These are phyloP conservation scores for Euspilapteryx auroguttella DNA, from an alignment of 2,888 invertebrate genomes.

Conservation along the genomic window DNA sequence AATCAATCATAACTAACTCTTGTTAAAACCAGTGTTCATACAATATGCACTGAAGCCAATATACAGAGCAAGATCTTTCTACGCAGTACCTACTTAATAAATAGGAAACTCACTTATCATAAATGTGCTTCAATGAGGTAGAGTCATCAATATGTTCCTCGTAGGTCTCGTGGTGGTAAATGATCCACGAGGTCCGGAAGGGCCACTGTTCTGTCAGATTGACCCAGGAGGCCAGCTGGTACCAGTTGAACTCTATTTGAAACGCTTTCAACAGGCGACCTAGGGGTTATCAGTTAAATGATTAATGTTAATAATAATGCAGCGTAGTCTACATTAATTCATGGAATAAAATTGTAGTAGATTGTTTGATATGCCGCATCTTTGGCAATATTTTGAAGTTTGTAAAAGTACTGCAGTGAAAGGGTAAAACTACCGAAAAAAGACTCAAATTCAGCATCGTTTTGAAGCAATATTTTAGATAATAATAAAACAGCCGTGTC, in stretches of 20 bases:
- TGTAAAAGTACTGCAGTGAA: background rate
- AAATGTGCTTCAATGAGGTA: conserved; percentile 84
- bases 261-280: conserved; percentile 96
- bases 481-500: too few relatives aligned
- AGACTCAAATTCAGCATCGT: too few relatives aligned
- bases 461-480: too few relatives aligned
- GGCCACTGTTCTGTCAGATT: conserved; percentile 99
- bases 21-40: too few relatives aligned
- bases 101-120: conserved; percentile 92
- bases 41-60: too few relatives aligned
- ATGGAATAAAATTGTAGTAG: too few relatives aligned
- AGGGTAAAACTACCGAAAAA: too few relatives aligned
- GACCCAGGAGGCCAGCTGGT: conserved; percentile 96
- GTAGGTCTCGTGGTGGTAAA: conserved; percentile 87
- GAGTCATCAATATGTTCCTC: conserved; percentile 87
- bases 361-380: too few relatives aligned
- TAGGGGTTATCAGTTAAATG: conserved; percentile 22
- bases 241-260: conserved; percentile 99
- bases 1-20: too few relatives aligned
- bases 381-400: background rate
- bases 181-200: conserved; percentile 95
- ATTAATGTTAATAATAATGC: background rate
- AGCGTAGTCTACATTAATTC: too few relatives aligned
- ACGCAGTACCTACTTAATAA: too few relatives aligned
- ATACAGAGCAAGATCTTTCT: too few relatives aligned